These are phyloP conservation scores for Drosophila kepulauana DNA, from an alignment of 1,140 invertebrate genomes.

Conservation along the genomic window DNA sequence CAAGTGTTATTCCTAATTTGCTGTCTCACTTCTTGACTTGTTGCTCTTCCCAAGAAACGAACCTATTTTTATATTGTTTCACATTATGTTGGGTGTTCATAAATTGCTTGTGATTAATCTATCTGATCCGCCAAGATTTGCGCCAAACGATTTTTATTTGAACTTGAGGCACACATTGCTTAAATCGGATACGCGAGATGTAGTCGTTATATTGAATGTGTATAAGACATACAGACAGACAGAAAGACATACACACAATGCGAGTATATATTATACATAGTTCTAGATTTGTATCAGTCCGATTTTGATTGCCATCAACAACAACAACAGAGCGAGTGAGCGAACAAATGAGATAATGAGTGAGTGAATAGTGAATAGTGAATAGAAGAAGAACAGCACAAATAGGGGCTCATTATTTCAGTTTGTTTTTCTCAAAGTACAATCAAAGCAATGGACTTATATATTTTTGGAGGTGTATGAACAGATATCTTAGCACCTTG, in stretches of 20 bases:
- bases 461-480: constrained; percentile 2
- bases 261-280: constrained; percentile 9
- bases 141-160: constrained; percentile 78
- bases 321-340: background rate
- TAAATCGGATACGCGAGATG: constrained; percentile 42
- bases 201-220: constrained; percentile 17
- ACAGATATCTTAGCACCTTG: constrained; percentile 45
- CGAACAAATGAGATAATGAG: constrained; percentile 1
- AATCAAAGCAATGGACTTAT: constrained; percentile 46
- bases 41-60: background rate
- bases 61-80: constrained; percentile 51
- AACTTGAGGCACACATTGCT: constrained; percentile 67
- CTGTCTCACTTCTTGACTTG: constrained; percentile 9
- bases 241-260: constrained; percentile 4
- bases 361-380: constrained; percentile 1
- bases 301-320: constrained; percentile 63
- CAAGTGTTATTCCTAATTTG: constrained; percentile 9
- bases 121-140: constrained; percentile 69
- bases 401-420: constrained; percentile 18
- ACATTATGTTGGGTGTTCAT: constrained; percentile 66
- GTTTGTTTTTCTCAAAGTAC: constrained; percentile 48
- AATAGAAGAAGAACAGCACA: too few species aligned
- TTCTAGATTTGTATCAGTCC: constrained; percentile 41
- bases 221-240: background rate
- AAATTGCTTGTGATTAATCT: constrained; percentile 81